Evolutionary conservation across 2,113 vertebrate genomes (phyloP).

Genomic region (Laticauda colubrina): DNA sequence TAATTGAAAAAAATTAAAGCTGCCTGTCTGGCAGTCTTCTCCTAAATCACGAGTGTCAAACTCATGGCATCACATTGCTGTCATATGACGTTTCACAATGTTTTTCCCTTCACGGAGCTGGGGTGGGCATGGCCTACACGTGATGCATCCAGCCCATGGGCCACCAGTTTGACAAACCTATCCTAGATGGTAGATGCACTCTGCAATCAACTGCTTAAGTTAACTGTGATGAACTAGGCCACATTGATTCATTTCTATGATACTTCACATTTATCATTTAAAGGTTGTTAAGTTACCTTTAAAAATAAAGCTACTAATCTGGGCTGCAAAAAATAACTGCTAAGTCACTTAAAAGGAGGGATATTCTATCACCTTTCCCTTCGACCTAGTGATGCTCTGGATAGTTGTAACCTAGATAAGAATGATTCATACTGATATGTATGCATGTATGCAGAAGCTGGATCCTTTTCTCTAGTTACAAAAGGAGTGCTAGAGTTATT

Average conservation of each 20-base stretch:
- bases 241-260: not conserved
- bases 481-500: not conserved
- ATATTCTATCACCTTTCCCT: not conserved
- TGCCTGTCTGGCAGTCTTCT: not conserved
- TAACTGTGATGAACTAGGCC: not conserved
- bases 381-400: not conserved
- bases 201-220: not conserved
- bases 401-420: not conserved
- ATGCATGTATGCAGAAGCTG: not conserved
- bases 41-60: too few species aligned
- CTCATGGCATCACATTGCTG: too few species aligned
- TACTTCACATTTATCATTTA: not conserved
- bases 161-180: too few species aligned
- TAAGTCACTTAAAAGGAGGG: not conserved
- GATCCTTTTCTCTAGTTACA: slow-evolving; percentile 15
- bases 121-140: too few species aligned
- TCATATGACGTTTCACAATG: too few species aligned
- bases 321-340: not conserved
- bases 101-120: too few species aligned
- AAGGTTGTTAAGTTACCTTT: not conserved
- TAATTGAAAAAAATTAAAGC: not conserved
- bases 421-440: not conserved
- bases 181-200: too few species aligned
- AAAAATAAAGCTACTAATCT: not conserved
- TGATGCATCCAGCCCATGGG: too few species aligned